Conservation (phyloP, 2,113 vertebrate species). For the Pteruthius melanotis region DNA sequence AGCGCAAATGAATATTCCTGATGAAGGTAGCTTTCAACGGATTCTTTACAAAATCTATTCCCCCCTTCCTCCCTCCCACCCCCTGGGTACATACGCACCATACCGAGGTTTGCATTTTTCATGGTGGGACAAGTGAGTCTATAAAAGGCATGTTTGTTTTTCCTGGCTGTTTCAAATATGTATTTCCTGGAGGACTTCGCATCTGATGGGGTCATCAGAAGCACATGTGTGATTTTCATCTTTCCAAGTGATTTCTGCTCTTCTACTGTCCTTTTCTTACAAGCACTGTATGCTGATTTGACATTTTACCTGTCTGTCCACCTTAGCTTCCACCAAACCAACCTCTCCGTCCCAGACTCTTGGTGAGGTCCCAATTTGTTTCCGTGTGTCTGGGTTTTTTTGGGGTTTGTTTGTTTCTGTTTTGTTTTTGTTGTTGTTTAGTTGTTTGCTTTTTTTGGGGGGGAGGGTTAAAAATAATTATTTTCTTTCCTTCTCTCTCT, state of each 20-base stretch:
- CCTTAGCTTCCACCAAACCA: not conserved
- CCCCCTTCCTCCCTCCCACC: not conserved
- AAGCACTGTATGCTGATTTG: not conserved
- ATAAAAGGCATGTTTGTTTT: conserved; percentile 60
- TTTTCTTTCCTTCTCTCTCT: not conserved
- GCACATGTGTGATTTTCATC: conserved; percentile 48
- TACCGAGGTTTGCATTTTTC: conserved; percentile 52
- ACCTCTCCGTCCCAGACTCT: not conserved
- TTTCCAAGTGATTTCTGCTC: conserved; percentile 1
- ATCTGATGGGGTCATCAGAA: conserved; percentile 52
- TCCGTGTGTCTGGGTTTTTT: not conserved
- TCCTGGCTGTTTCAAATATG: conserved; percentile 56
- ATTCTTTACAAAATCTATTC: conserved; percentile 35
- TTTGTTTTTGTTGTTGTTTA: not conserved
- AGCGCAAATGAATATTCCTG: not conserved
- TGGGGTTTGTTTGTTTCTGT: not conserved
- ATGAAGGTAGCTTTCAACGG: conserved; percentile 37
- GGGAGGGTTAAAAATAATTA: no score
- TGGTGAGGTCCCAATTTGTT: not conserved
- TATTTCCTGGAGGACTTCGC: conserved; percentile 57
- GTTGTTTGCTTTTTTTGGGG: no score
- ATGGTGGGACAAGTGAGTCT: conserved; percentile 41
- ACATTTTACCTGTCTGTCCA: not conserved
- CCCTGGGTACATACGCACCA: conserved; percentile 6
- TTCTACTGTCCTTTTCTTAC: not conserved